Evolutionary conservation across 2,797 vertebrate species (phyloP), one percentile per base, ranked within the genome.

Genomic region (Oreonectes daqikongensis): DNA sequence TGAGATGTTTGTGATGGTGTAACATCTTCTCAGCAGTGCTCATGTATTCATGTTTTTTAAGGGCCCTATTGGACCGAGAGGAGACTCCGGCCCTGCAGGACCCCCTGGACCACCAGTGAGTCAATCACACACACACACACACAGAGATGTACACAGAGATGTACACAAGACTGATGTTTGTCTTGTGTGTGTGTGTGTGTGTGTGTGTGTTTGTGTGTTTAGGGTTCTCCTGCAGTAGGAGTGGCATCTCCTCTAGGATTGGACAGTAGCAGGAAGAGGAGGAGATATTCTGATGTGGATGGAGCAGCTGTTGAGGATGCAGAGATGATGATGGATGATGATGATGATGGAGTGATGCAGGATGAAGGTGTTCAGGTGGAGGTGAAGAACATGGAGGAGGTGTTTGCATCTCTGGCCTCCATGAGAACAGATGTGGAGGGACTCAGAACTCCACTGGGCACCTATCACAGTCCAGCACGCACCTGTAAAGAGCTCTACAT

Each of bases 401-500:
- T 99, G 63, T 97, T 99, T 0, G 97, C 95, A 0, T 99, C 98
- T 0, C 90, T 99, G 79, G 94, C 95, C 18, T 97, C 96, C 0
- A 90, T 99, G 85, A 97, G 95, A 89, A 92, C 95, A 70, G 97
- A 99, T 85, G 96, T 99, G 0, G 97, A 99, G 74, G 95, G 96
- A 77, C 94, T 99, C 88, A 94, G 97, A 46, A 96, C 95, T 82
- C 97, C 97, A 0, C 82, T 93, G 78, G 98, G 97, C 83, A 97
- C 97, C 0, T 96, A 91, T 82, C 93, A 92, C 84, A 98, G 95
- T 88, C 98, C 97, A 0, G 96, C 97, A 0, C 93, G 98, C 6
- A 98, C 97, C 86, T 99, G 98, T 94, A 99, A 98, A 84, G 98
- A 99, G 83, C 92, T 99, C 12, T 95, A 95, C 89, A 92, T 98